phyloP scores from a whole-genome alignment of 1,140 invertebrate species.

The Drosophila kohkoa region DNA sequence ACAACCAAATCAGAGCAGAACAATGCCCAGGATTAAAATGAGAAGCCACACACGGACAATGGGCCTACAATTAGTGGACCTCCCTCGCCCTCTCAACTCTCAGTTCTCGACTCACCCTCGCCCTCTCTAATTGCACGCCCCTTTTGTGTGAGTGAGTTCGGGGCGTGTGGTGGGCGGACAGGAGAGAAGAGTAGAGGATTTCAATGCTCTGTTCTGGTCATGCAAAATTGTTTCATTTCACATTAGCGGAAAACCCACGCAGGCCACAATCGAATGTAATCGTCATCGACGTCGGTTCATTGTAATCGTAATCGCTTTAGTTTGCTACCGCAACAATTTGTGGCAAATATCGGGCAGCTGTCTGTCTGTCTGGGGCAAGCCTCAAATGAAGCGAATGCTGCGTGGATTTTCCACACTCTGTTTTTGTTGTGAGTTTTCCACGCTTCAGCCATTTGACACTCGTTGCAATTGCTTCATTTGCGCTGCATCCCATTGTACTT shows the following conservation, averaged over 20 bases:
- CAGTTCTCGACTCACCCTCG: background rate
- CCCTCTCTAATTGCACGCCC: constrained; percentile 63
- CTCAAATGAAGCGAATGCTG: constrained; percentile 50
- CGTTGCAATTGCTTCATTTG: constrained; percentile 72
- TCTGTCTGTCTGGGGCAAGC: background rate
- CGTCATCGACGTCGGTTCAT: constrained; percentile 8
- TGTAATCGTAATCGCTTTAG: constrained; percentile 61
- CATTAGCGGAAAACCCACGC: constrained; percentile 25
- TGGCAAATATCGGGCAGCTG: constrained; percentile 56
- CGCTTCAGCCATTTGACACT: constrained; percentile 51
- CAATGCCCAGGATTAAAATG: constrained; percentile 68
- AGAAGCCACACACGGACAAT: constrained; percentile 69
- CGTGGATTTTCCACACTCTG: constrained; percentile 34
- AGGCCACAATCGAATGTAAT: constrained; percentile 30
- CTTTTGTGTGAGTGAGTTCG: constrained; percentile 37
- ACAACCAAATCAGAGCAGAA: constrained; percentile 67
- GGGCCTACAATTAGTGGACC: constrained; percentile 55
- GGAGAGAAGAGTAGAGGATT: constrained; percentile 26
- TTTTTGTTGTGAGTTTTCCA: constrained; percentile 61
- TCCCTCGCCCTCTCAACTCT: constrained; percentile 26
- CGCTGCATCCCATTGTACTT: constrained; percentile 64
- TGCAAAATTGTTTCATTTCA: constrained; percentile 43
- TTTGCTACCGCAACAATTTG: constrained; percentile 63
- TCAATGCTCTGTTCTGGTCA: constrained; percentile 15
- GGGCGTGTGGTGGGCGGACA: constrained; percentile 58